Percentiles rank a stretch among this genome's conserved stretches.
Evolutionary conservation across 2,113 vertebrate species (phyloP).

Genomic region (Potamarius usumacintae): DNA sequence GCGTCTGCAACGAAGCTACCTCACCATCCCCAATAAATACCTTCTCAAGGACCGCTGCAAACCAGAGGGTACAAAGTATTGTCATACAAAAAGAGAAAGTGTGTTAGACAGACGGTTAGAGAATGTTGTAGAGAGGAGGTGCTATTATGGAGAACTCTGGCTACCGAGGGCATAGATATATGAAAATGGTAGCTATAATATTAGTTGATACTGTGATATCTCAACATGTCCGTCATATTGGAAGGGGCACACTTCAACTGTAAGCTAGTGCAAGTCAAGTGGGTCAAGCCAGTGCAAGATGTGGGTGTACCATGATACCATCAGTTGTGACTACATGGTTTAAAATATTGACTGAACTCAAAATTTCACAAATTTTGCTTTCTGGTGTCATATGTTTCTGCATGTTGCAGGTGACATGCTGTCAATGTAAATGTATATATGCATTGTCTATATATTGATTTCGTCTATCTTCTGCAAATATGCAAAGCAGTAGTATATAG

Average conservation of each 20-base stretch:
- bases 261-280: not conserved
- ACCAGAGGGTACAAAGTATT: constrained; percentile 77
- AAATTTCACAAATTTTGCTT: not conserved
- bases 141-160: not conserved
- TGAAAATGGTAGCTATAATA: not conserved
- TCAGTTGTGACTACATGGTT: not conserved
- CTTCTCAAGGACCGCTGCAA: constrained; percentile 90
- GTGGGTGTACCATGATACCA: not conserved
- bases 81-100: not conserved
- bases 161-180: not conserved
- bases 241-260: not conserved
- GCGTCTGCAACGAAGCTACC: constrained; percentile 91
- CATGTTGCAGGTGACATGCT: not conserved
- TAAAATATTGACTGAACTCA: not conserved
- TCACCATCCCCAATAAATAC: constrained; percentile 98
- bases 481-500: not conserved
- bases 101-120: not conserved
- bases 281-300: not conserved
- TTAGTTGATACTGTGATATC: not conserved
- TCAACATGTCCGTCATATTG: not conserved
- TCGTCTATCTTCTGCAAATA: not conserved
- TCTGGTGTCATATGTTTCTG: not conserved
- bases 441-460: not conserved
- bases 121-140: not conserved
- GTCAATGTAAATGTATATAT: not conserved